A percentile compares a stretch with the other conserved stretches of the same genome.
Conservation (phyloP, 2,113 vertebrate genomes). For the Perca schrenkii region DNA sequence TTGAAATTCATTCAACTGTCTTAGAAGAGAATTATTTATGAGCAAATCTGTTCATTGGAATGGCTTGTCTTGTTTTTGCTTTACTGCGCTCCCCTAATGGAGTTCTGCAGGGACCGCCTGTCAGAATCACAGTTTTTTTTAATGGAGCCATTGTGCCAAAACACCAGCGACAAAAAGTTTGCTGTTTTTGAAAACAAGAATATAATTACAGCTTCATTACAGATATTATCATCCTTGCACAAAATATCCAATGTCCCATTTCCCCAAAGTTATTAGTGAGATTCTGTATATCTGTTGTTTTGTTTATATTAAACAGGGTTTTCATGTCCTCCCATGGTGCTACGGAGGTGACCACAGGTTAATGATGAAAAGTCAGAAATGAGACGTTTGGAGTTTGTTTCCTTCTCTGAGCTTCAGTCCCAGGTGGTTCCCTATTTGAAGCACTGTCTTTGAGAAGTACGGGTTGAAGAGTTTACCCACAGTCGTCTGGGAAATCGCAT, state of each 20-base stretch:
- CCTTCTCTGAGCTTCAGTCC: constrained; percentile 61
- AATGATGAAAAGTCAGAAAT: constrained; percentile 76
- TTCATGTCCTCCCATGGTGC: constrained; percentile 71
- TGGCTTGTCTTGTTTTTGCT: constrained; percentile 75
- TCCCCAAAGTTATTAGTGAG: constrained; percentile 71
- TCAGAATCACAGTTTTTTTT: constrained; percentile 55
- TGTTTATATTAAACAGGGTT: constrained; percentile 68
- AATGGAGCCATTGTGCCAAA: constrained; percentile 60
- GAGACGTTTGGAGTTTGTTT: constrained; percentile 52
- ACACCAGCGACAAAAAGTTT: constrained; percentile 39
- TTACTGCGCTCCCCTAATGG: constrained; percentile 65
- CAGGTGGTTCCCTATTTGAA: constrained; percentile 57
- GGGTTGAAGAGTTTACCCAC: constrained; percentile 77
- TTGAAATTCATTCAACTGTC: constrained; percentile 76
- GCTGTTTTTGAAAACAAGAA: constrained; percentile 59
- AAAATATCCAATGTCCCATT: constrained; percentile 60
- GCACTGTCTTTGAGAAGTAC: constrained; percentile 62
- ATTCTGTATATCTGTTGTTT: constrained; percentile 69
- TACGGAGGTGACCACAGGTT: constrained; percentile 74
- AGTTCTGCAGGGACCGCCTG: constrained; percentile 70
- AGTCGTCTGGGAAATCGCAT: constrained; percentile 69
- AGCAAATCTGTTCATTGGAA: constrained; percentile 79
- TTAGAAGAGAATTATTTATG: constrained; percentile 84
- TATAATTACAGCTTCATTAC: constrained; percentile 70
- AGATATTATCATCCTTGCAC: constrained; percentile 60